Conservation (phyloP, 2,797 vertebrate species). For the Lophura swinhoii region DNA sequence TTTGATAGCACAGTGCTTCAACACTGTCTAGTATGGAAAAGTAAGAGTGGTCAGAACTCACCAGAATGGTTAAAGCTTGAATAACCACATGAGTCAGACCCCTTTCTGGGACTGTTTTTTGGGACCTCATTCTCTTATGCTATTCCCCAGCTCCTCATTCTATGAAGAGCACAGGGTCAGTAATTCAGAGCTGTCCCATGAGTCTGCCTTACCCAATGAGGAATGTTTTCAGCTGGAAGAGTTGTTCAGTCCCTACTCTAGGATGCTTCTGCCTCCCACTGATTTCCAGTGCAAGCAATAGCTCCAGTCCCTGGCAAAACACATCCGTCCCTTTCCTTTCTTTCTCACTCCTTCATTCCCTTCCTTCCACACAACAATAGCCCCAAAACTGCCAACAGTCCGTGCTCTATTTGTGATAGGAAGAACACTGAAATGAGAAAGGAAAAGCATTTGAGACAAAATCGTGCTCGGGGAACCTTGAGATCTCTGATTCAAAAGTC, state of each 20-base stretch:
- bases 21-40: neutral
- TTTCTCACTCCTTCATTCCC: neutral
- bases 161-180: neutral
- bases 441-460: neutral
- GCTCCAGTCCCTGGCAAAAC: neutral
- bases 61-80: neutral
- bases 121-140: neutral
- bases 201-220: neutral
- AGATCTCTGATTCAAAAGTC: neutral
- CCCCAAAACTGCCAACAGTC: neutral
- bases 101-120: neutral
- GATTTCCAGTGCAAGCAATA: neutral
- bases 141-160: neutral
- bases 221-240: neutral
- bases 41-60: neutral
- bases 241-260: neutral
- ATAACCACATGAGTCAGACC: neutral
- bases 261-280: neutral
- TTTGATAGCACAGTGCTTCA: neutral
- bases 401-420: neutral
- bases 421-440: neutral
- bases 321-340: neutral
- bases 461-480: neutral
- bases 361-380: neutral
- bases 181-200: neutral